A percentile compares a stretch with the other conserved stretches of the same genome.
These are phyloP conservation scores for Berghia stephanieae DNA, from an alignment of 1,140 invertebrate genomes.

Conservation along the genomic window DNA sequence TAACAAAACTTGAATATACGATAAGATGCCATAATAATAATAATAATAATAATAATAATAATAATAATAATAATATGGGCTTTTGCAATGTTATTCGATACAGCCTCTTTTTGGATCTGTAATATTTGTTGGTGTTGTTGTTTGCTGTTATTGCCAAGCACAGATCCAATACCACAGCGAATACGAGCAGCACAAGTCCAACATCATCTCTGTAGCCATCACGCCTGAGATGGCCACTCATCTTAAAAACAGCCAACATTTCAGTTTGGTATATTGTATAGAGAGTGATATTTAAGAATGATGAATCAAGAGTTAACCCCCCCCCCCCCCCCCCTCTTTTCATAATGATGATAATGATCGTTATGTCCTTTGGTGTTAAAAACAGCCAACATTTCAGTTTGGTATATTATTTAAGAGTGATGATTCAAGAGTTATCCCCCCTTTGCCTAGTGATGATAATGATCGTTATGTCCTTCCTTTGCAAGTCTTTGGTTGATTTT, in stretches of 20 bases:
- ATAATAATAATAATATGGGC: neutral
- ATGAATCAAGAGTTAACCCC: neutral
- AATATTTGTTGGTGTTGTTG: too few species aligned
- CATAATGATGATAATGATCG: too few species aligned
- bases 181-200: constrained; percentile 63
- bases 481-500: too few species aligned
- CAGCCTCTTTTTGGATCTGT: neutral
- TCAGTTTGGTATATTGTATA: constrained; percentile 80
- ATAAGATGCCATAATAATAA: neutral
- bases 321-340: constrained; percentile 11
- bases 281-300: neutral
- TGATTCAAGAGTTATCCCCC: neutral
- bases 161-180: constrained; percentile 48
- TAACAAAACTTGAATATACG: too few species aligned
- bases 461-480: constrained; percentile 91
- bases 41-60: neutral
- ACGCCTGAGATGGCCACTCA: constrained; percentile 94
- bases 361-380: constrained; percentile 91
- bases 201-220: constrained; percentile 93
- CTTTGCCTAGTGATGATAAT: too few species aligned
- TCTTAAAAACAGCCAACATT: constrained; percentile 95
- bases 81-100: neutral
- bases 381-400: constrained; percentile 98
- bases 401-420: constrained; percentile 67
- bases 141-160: too few species aligned